These are phyloP conservation scores for Trichomycterus rosablanca DNA, from an alignment of 2,113 vertebrate species.

Conservation along the genomic window DNA sequence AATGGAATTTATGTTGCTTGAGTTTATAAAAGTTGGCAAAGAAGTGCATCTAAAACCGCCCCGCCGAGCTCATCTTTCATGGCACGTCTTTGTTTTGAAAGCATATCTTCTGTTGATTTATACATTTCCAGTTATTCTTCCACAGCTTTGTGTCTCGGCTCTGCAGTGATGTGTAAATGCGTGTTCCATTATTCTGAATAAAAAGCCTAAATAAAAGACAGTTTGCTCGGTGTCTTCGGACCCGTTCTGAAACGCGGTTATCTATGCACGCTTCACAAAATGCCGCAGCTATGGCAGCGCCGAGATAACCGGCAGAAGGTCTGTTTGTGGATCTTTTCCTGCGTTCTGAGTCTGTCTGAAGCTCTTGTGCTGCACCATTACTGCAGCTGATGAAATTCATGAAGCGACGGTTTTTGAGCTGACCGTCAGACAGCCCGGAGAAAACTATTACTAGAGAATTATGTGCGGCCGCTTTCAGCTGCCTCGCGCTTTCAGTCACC, in stretches of 20 bases:
- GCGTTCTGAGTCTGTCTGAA: no score
- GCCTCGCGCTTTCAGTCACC: background rate
- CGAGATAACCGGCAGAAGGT: no score
- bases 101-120: conserved; percentile 14
- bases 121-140: background rate
- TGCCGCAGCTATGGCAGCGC: no score
- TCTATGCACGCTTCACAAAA: no score
- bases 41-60: background rate
- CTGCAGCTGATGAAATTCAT: conserved; percentile 12
- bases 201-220: no score
- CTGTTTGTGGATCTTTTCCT: no score
- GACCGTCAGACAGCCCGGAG: background rate
- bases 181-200: background rate
- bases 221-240: no score
- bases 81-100: conserved; percentile 12
- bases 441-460: background rate
- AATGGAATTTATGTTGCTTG: background rate
- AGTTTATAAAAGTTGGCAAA: background rate
- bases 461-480: background rate
- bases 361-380: no score
- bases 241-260: no score
- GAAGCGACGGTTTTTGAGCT: conserved; percentile 21
- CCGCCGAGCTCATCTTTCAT: background rate
- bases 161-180: background rate
- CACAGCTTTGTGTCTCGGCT: background rate